Evolutionary conservation across 2,797 vertebrate species (phyloP).

Genomic region (Onychomys arenicola): DNA sequence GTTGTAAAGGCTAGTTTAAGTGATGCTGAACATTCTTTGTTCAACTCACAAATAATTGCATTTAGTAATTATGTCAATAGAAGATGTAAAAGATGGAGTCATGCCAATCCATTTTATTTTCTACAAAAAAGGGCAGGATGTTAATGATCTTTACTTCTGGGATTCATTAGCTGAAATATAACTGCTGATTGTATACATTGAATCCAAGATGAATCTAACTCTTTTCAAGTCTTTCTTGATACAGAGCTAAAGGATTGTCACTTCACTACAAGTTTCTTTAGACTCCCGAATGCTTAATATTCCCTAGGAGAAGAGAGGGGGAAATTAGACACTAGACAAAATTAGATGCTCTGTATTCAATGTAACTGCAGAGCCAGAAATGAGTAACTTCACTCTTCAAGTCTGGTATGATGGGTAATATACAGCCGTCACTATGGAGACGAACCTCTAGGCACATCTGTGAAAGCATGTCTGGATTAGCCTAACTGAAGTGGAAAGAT

Average conservation of each 20-base stretch:
- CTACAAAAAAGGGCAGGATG: conserved; percentile 76
- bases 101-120: conserved; percentile 79
- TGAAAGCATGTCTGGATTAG: neutral
- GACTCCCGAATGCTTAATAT: conserved; percentile 26
- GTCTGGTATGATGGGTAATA: neutral
- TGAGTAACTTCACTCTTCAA: neutral
- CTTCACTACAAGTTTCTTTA: conserved; percentile 56
- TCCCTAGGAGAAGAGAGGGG: conserved; percentile 1
- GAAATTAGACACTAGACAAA: conserved; percentile 52
- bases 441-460: neutral
- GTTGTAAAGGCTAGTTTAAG: conserved; percentile 76
- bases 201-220: conserved; percentile 82
- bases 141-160: conserved; percentile 86
- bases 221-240: conserved; percentile 72
- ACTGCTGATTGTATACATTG: conserved; percentile 75
- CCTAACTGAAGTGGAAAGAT: neutral
- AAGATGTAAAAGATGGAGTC: conserved; percentile 77
- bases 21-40: conserved; percentile 39
- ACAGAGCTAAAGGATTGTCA: conserved; percentile 37
- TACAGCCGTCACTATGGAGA: neutral
- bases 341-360: neutral
- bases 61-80: conserved; percentile 80
- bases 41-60: conserved; percentile 85
- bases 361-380: neutral
- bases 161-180: conserved; percentile 82